These are phyloP conservation scores for Leptatherina wallacei DNA, from an alignment of 2,797 vertebrate genomes.

Conservation along the genomic window DNA sequence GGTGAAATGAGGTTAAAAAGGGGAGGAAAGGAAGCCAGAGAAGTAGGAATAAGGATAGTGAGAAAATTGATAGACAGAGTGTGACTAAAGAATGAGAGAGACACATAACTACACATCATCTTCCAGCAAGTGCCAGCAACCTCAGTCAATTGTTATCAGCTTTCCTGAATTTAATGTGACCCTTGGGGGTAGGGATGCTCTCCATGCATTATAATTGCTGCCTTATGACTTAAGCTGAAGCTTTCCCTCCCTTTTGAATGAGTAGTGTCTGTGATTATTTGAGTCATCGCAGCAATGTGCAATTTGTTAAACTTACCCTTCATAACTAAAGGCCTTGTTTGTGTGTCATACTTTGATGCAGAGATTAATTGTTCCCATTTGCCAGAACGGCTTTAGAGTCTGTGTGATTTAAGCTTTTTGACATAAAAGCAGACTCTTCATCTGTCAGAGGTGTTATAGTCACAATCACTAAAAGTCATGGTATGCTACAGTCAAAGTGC, in stretches of 20 bases:
- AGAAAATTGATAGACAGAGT: slow-evolving; percentile 27
- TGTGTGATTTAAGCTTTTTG: background rate
- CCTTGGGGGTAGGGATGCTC: slow-evolving; percentile 66
- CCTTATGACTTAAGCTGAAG: slow-evolving; percentile 51
- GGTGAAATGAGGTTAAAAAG: slow-evolving; percentile 14
- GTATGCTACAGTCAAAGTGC: slow-evolving; percentile 21
- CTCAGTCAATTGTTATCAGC: slow-evolving; percentile 80
- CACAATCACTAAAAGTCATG: slow-evolving; percentile 29
- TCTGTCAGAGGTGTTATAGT: slow-evolving; percentile 12
- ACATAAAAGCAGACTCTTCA: background rate
- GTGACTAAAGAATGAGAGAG: slow-evolving; percentile 41
- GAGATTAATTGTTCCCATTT: slow-evolving; percentile 2
- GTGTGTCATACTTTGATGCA: slow-evolving; percentile 7
- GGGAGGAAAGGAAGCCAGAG: background rate
- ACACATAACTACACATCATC: slow-evolving; percentile 64
- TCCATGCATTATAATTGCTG: slow-evolving; percentile 71
- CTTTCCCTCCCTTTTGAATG: slow-evolving; percentile 17
- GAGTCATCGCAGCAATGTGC: slow-evolving; percentile 9
- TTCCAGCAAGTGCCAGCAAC: slow-evolving; percentile 59
- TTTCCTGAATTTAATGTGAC: slow-evolving; percentile 77
- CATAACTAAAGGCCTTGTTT: slow-evolving; percentile 21
- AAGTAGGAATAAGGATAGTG: background rate
- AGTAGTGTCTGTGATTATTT: slow-evolving; percentile 32
- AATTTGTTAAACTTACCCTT: slow-evolving; percentile 24
- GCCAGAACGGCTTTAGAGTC: background rate